These are phyloP conservation scores for Neopipo cinnamomea DNA, from an alignment of 2,113 vertebrate genomes.

Conservation along the genomic window DNA sequence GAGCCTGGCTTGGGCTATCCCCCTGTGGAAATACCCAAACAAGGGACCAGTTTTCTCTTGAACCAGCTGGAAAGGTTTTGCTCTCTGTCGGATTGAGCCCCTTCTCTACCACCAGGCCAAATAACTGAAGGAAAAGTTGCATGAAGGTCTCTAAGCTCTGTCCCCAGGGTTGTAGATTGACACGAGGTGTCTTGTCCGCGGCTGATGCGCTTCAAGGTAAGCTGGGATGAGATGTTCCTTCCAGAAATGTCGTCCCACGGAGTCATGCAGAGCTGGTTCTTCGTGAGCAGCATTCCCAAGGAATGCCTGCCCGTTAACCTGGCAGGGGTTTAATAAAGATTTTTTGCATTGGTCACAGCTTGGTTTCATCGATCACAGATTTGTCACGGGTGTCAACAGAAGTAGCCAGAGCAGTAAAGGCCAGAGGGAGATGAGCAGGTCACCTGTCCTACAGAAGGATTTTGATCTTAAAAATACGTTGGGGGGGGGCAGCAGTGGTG, in stretches of 20 bases:
- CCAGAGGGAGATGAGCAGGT: conserved; percentile 51
- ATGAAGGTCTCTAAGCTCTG: not conserved
- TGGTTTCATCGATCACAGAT: conserved; percentile 60
- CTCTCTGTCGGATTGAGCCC: not conserved
- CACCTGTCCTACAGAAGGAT: conserved; percentile 61
- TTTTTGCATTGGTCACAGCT: conserved; percentile 72
- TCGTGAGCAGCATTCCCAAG: not conserved
- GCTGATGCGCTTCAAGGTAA: not conserved
- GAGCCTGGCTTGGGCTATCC: not conserved
- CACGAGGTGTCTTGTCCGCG: accelerated
- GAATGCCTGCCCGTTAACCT: not conserved
- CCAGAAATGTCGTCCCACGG: not conserved
- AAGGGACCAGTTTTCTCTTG: not conserved
- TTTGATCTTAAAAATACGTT: conserved; percentile 63
- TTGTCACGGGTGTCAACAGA: conserved; percentile 73
- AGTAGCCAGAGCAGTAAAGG: conserved; percentile 59
- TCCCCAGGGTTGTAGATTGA: not conserved
- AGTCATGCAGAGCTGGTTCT: not conserved
- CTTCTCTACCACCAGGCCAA: not conserved
- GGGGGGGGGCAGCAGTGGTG: not conserved
- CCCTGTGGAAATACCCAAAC: not conserved
- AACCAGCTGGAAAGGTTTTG: not conserved
- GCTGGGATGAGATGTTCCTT: not conserved
- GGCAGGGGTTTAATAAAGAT: conserved; percentile 42
- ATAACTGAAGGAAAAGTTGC: not conserved